Base-by-base conservation (phyloP, 2,113 vertebrate species). In the Heteronetta atricapilla region DNA sequence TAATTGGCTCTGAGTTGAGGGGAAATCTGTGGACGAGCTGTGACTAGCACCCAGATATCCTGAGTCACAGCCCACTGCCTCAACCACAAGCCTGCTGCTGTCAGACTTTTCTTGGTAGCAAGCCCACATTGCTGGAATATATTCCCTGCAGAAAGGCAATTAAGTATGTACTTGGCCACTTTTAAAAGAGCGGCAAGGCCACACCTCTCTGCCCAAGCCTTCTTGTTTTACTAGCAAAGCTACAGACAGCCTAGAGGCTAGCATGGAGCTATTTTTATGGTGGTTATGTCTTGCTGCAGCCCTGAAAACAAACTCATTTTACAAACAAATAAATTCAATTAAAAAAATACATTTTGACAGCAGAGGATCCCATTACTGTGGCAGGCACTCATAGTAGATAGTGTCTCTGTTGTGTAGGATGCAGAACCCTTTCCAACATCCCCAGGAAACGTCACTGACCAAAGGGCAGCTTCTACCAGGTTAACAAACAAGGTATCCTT, bases 91-190 rank as follows among this genome's bases (percentile, higher is more conserved):
- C 55, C 60, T 90, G 69, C 11, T 86, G 64, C 83, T 96, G 83
- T 77, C 86, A 70, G 94, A 60, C 18, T 83, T 94, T 87, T 73
- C 81, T 97, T 96, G 93, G 94, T 89, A 93, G 81, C 75, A 83
- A 95, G 86, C 93, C 89, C 83, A 74, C 81, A 79, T 95, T 93
- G 94, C 88, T 96, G 96, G 74, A 95, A 96, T 93, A 85, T 79
- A 97, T 95, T 96, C 85, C 84, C 89, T 90, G 76, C 42, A 96
- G 95, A 96, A 95, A 93, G 86, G 89, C 86, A 97, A 92, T 93
- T 95, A 94, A 92, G 76, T 82, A 69, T 73, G 81, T 70, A 81
- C 72, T 95, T 93, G 83, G 93, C 77, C 94, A 84, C 92, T 94
- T 95, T 77, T 82, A 80, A 92, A 81, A 88, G 82, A 82, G 46